Evolutionary conservation across 2,888 invertebrate species (phyloP).

Genomic region (Acleris sparsana): DNA sequence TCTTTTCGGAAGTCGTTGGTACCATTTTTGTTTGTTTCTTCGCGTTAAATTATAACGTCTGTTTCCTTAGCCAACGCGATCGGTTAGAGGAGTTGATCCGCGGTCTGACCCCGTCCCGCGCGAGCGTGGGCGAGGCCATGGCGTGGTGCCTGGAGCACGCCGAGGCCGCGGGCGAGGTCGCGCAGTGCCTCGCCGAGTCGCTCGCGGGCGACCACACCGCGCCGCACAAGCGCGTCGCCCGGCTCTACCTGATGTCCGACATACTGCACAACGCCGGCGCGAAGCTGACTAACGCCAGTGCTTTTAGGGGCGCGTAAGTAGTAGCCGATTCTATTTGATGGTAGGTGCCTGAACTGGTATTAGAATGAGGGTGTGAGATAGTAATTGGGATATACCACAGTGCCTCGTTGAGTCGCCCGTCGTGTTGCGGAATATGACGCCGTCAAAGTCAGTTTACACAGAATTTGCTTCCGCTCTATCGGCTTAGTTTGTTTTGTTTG

Average conservation of each 20-base stretch:
- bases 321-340: constrained; percentile 9
- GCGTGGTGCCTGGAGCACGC: constrained; percentile 99
- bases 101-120: constrained; percentile 90
- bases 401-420: too few relatives aligned
- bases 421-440: too few relatives aligned
- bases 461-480: too few relatives aligned
- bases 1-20: too few relatives aligned
- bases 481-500: too few relatives aligned
- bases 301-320: constrained; percentile 92
- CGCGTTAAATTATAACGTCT: not conserved
- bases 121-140: constrained; percentile 97
- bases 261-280: constrained; percentile 98
- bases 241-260: constrained; percentile 97
- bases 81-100: constrained; percentile 96
- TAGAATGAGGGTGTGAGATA: too few relatives aligned
- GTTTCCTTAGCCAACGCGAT: constrained; percentile 90
- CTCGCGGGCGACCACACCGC: constrained; percentile 90
- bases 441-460: too few relatives aligned
- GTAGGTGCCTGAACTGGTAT: too few relatives aligned
- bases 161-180: constrained; percentile 98
- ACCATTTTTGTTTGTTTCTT: too few relatives aligned
- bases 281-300: constrained; percentile 97
- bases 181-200: constrained; percentile 95
- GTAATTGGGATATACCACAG: too few relatives aligned
- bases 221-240: constrained; percentile 94